Percentiles rank a stretch among this genome's conserved stretches.
phyloP scores from a whole-genome alignment of 2,888 invertebrate genomes.

The Pachycephus smyrnensis region DNA sequence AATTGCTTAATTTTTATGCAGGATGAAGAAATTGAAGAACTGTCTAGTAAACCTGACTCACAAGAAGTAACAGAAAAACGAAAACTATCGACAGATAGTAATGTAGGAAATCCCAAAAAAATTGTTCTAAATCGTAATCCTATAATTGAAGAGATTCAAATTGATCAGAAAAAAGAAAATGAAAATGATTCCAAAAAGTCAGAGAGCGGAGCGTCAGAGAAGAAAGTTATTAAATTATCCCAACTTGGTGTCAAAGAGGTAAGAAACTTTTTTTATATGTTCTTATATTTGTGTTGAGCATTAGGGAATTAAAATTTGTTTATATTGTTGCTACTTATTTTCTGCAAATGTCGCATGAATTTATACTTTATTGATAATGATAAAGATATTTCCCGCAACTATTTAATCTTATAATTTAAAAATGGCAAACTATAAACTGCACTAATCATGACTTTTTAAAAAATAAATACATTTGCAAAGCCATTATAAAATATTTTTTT shows the following conservation, averaged over 20 bases:
- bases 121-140: constrained; percentile 71
- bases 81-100: constrained; percentile 58
- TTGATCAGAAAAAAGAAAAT: constrained; percentile 41
- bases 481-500: constrained; percentile 29
- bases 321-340: not conserved
- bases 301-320: too few relatives aligned
- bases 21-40: constrained; percentile 65
- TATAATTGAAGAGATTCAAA: constrained; percentile 57
- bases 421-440: constrained; percentile 4
- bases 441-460: constrained; percentile 31
- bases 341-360: too few relatives aligned
- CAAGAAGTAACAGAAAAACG: constrained; percentile 56
- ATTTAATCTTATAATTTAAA: constrained; percentile 8
- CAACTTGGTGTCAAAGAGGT: constrained; percentile 73
- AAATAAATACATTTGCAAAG: constrained; percentile 9
- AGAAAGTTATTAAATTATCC: constrained; percentile 72
- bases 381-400: constrained; percentile 17
- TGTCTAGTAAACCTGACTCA: constrained; percentile 59
- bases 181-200: constrained; percentile 38
- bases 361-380: constrained; percentile 9
- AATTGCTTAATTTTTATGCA: constrained; percentile 26
- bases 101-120: constrained; percentile 69
- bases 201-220: constrained; percentile 52
- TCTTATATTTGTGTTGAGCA: not conserved
- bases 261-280: constrained; percentile 25